phyloP scores from a whole-genome alignment of 2,797 vertebrate species.

The Masticophis lateralis region DNA sequence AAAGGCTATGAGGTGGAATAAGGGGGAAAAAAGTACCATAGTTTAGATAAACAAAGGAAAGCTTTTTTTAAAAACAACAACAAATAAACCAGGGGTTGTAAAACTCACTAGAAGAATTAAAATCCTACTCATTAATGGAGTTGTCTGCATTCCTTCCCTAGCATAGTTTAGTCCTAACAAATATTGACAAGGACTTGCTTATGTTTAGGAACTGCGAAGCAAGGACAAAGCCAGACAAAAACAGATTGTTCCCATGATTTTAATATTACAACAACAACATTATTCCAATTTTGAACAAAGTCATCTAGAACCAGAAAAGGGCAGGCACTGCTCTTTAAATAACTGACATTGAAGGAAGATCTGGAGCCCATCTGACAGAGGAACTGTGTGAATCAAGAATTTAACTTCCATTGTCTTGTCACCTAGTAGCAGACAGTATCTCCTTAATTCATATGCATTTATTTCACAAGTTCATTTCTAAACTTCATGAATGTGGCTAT shows the following conservation, averaged over 20 bases:
- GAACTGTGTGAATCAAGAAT: not conserved
- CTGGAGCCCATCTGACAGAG: not conserved
- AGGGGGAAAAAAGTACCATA: not conserved
- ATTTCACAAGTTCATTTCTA: not conserved
- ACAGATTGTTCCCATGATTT: not conserved
- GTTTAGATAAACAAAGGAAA: not conserved
- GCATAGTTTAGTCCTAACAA: not conserved
- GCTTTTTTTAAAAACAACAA: not conserved
- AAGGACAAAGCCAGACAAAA: not conserved
- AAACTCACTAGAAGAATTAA: not conserved
- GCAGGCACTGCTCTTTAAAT: not conserved
- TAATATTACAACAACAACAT: not conserved
- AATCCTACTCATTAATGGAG: not conserved
- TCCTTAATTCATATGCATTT: not conserved
- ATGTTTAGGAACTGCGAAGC: not conserved
- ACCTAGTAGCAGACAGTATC: not conserved
- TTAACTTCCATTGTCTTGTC: not conserved
- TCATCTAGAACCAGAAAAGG: not conserved
- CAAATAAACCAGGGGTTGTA: not conserved
- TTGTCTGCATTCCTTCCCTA: not conserved
- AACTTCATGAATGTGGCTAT: not conserved
- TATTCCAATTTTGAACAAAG: not conserved
- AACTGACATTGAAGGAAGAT: not conserved
- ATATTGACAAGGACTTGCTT: not conserved
- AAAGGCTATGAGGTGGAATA: not conserved